These are phyloP conservation scores for Lates japonicus DNA, from an alignment of 2,797 vertebrate species.

Conservation along the genomic window DNA sequence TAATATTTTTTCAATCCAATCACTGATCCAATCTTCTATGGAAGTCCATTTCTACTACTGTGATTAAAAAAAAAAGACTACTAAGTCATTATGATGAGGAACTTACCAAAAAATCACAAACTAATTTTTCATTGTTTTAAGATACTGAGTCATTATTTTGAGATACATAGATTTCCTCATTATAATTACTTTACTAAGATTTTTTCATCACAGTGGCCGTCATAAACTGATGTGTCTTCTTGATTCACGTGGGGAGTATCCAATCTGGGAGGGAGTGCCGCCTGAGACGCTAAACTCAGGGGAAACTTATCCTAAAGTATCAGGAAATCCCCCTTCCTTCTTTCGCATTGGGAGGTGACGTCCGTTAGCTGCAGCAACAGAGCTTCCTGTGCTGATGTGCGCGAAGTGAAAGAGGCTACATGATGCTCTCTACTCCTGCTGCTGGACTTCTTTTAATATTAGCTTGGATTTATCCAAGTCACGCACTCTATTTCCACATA, in stretches of 20 bases:
- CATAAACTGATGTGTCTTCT: neutral
- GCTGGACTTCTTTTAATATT: conserved; percentile 58
- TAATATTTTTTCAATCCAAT: too few relatives aligned
- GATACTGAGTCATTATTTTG: too few relatives aligned
- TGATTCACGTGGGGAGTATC: neutral
- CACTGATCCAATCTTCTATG: too few relatives aligned
- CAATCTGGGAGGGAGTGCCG: neutral
- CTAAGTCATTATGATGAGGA: too few relatives aligned
- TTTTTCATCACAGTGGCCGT: too few relatives aligned
- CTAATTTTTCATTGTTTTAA: too few relatives aligned
- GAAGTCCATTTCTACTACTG: too few relatives aligned
- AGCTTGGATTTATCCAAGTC: conserved; percentile 69
- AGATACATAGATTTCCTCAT: too few relatives aligned
- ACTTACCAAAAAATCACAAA: too few relatives aligned
- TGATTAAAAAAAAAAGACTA: too few relatives aligned
- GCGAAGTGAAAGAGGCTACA: conserved; percentile 50
- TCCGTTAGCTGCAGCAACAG: conserved; percentile 23
- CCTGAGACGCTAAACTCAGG: conserved; percentile 44
- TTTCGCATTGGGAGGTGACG: conserved; percentile 77
- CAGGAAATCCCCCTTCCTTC: conserved; percentile 83
- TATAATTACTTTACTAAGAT: too few relatives aligned
- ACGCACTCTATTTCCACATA: conserved; percentile 93
- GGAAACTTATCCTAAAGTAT: accelerated
- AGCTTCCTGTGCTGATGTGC: conserved; percentile 46
- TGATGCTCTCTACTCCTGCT: conserved; percentile 66